Evolutionary conservation across 2,888 invertebrate species (phyloP), one percentile per base, ranked within the genome.

Genomic region (Mantis religiosa): DNA sequence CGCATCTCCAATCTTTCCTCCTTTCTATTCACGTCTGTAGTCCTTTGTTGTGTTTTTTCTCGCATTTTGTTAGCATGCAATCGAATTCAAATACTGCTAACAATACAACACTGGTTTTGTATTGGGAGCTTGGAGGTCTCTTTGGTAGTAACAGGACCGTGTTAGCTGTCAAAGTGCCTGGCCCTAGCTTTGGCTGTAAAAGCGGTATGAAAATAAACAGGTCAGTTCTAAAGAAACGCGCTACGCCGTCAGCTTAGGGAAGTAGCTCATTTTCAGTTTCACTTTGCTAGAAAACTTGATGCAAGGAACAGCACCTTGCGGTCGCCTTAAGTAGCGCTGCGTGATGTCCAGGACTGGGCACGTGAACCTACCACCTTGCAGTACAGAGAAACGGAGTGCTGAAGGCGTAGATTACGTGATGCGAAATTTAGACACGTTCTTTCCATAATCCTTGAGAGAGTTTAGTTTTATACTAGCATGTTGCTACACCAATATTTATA

Each of bases 71-170:
- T 87, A 71, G 30, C 34, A 28, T 87, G 87, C 87, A 82, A 82
- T 87, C 81, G 82, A 82, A 87, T 87, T 87, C 87, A 82, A 82
- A 87, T 87, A 28, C 87, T 87, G 27, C 30, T 82, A 87, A 86
- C 86, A 86, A 81, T 81, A 54, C 47, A 34, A 41, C 85, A 47
- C 85, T 85, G 27, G 85, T 85, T 85, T 47, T 47, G 85, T 27
- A 71, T 71, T 71, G 54, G 54, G 20, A 20, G 54, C 20, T 15
- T 25, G 54, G 20, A 71, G 54, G 54, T 71, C 54, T 71, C 54
- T 71, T 71, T 25, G 54, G 54, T 71, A 71, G 54, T 71, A 71
- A 20, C 20, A 71, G 54, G 54, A 25, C 54, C 54, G 20, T 71
- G 54, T 71, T 71, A 71, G 54, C 54, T 71, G 54, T 71, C 54